phyloP scores from a whole-genome alignment of 2,113 vertebrate genomes.

The Uropsilus gracilis region DNA sequence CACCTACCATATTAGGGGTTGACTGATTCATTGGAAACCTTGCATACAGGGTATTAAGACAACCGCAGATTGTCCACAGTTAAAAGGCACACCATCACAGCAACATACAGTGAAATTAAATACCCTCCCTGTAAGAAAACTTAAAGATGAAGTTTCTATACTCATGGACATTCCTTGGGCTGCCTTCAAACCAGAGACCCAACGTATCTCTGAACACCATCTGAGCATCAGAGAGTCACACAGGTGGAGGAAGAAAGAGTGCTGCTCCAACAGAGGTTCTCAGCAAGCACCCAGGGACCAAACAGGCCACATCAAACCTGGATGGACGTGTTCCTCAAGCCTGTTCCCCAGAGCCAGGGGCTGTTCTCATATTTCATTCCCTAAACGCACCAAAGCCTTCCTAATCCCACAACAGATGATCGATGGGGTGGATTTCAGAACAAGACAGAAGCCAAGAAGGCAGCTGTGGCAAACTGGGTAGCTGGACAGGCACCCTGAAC shows the following conservation, averaged over 20 bases:
- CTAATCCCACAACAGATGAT: background rate
- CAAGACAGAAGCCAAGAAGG: slow-evolving; percentile 35
- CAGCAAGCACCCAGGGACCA: background rate
- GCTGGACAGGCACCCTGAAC: background rate
- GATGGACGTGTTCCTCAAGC: background rate
- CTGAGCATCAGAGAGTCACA: background rate
- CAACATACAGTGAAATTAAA: background rate
- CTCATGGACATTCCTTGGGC: background rate
- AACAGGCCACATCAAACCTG: background rate
- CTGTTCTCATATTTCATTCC: background rate
- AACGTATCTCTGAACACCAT: background rate
- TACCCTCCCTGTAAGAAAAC: background rate
- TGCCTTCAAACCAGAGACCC: background rate
- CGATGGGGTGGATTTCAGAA: background rate
- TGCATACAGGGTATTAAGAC: background rate
- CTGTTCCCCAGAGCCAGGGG: background rate
- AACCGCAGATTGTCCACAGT: background rate
- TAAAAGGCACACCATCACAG: background rate
- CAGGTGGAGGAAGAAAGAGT: background rate
- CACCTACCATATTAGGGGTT: background rate
- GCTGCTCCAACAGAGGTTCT: background rate
- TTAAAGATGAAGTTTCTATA: background rate
- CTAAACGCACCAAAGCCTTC: background rate
- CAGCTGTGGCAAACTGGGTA: slow-evolving; percentile 9
- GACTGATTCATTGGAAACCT: background rate